Base-by-base conservation (phyloP, 2,888 invertebrate species). In the Eumerus sabulonum region DNA sequence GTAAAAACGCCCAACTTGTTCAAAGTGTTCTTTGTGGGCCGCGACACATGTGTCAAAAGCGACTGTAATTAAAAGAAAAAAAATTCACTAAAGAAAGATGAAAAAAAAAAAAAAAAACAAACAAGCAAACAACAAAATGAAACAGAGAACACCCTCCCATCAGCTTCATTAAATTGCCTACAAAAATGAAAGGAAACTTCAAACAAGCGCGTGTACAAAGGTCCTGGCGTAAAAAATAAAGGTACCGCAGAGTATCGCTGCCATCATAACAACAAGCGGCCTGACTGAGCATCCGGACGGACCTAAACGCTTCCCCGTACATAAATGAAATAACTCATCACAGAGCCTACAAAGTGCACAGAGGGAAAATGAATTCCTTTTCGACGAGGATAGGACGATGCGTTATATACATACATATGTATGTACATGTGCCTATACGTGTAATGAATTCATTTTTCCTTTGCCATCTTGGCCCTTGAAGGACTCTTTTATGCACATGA, bases 1-100 rank as follows among this genome's bases (percentile, higher is more conserved):
- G 98, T 98, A 92, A 98, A 98, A 85, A 98, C 97, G 77, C 98
- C 98, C 86, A 98, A 91, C 88, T 97, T 96, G 91, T 98, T 97
- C 86, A 98, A 91, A 53, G 96, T 97, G 86, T 95, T 94, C 91
- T 98, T 98, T 83, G 98, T 98, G 85, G 96, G 94, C 84, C 97
- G 94, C 19, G 98, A 98, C 76, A 98, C 98, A 91, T 97, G 97
- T 68, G 97, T 96, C 86, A 98, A 92, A 85, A 98, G 91, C 83
- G 97, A 97, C 98, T 98, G 93, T 2, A 91, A 92, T 83, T 87
- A 87, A 85, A 83, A 81, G 82, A 72, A 40, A 36, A 64, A 72
- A 50, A 50, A 27, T 27, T 27, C 40, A 44, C 18, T 59, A 51
- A 54, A 44, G 19, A 19, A n/a, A 38, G 42, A 45, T 16, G 45